Base-by-base conservation (phyloP, 2,888 invertebrate species). In the Cephus nigrinus region DNA sequence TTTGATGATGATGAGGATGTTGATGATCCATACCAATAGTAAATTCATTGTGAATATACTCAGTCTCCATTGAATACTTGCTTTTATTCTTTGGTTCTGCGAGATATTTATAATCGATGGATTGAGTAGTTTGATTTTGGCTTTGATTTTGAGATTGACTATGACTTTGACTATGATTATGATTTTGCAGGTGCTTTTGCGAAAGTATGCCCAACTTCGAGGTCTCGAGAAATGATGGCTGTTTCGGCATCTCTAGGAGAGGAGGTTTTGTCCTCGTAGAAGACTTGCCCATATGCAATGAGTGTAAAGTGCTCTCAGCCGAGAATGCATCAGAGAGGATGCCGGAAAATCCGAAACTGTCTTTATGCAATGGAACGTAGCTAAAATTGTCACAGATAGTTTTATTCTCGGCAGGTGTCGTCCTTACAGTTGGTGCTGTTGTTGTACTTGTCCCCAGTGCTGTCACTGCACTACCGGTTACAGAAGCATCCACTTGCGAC, bases 21-120 rank as follows among this genome's bases (percentile, higher is more conserved):
- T 80, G 82, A 71, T 80, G 78, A 69, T 86, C 86, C 74, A 90
- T 82, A n/a, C 76, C 83, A 55, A 55, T 23, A 0, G 86, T 34
- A 68, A 88, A 91, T 77, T 89, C 90, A 34, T 86, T 88, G 69
- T 90, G 89, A 68, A 89, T 85, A 40, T 90, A 91, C 15, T 88
- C 87, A n/a, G 90, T 80, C 12, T 90, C 90, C 78, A 88, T 87
- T 1, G 87, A 82, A 76, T 89, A 91, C 40, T 91, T 91, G 9
- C 83, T 80, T 40, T 90, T 90, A 74, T 84, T 89, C 74, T 90
- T 90, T 78, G 84, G 86, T 11, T 87, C 87, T 4, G 84, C 80
- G 30, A 80, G 79, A 68, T 84, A 89, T 69, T 90, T 90, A 75
- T 88, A 90, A 36, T 89, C 88, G 35, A 71, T 71, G n/a, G 82